Evolutionary conservation across 2,797 vertebrate genomes (phyloP).

Genomic region (Macropus fuliginosus): DNA sequence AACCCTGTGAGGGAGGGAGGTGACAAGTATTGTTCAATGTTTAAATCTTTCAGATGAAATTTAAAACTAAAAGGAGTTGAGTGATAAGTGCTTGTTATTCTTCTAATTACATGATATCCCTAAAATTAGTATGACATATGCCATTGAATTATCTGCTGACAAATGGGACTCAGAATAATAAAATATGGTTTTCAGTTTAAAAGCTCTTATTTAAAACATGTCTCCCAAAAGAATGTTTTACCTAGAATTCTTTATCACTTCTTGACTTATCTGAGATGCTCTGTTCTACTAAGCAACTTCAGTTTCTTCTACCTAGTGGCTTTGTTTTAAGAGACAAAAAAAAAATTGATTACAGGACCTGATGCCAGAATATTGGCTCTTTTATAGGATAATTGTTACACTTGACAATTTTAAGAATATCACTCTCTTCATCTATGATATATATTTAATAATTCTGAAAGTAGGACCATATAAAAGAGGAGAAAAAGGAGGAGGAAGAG

Average conservation of each 20-base stretch:
- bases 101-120: background rate
- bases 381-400: too few species aligned
- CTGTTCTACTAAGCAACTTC: conserved; percentile 30
- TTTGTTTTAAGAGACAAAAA: background rate
- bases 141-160: conserved; percentile 13
- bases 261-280: conserved; percentile 23
- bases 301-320: conserved; percentile 16
- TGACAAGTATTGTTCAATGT: conserved; percentile 45
- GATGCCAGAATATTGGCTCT: too few species aligned
- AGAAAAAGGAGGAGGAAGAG: too few species aligned
- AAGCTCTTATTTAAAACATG: background rate
- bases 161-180: conserved; percentile 1
- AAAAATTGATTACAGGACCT: background rate
- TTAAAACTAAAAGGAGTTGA: conserved; percentile 42
- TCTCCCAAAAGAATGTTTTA: conserved; percentile 1
- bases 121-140: background rate
- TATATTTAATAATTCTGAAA: background rate
- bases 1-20: conserved; percentile 1
- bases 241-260: conserved; percentile 13
- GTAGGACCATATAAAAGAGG: background rate
- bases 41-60: conserved; percentile 17
- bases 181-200: conserved; percentile 13
- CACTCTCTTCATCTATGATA: background rate
- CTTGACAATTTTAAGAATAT: too few species aligned
- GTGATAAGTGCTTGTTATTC: conserved; percentile 19